Evolutionary conservation across 2,113 vertebrate genomes (phyloP), one percentile per base, ranked within the genome.

Genomic region (Ceuthmochares aereus): DNA sequence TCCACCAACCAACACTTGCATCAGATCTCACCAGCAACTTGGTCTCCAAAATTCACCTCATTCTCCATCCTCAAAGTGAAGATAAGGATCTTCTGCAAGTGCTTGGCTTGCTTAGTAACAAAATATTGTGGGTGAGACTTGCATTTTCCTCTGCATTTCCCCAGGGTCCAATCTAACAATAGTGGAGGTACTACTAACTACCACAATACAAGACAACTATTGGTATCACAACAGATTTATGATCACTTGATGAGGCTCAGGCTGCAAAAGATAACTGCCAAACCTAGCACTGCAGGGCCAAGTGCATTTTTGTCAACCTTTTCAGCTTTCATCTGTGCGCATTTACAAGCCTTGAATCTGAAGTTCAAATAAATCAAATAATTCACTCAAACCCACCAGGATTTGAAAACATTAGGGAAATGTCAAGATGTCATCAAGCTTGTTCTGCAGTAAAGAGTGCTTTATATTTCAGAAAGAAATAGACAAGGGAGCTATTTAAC

Each of bases 401-500:
- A 96, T 93, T 89, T 93, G 77, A 95, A 95, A 96, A 95, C 84
- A 79, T 89, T 84, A 96, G 81, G 77, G 54, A 97, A 95, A 87
- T 94, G 91, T 97, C 95, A 96, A 96, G 95, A 95, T 95, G 95
- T 95, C 94, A 97, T 54, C 4, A 5, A 95, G 91, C 95, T 95
- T 87, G 87, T 91, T 96, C 93, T 94, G 91, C 66, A 78, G 81
- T 95, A 73, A 82, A 91, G 91, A 93, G 87, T 56, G 75, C 94
- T 97, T 96, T 82, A 94, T 34, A 91, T 89, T 95, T 96, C 93
- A 87, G 81, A 91, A 84, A 89, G 94, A 90, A 86, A 92, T 34
- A 96, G 96, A 96, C 93, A 95, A 94, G 91, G 89, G 89, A 97
- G 89, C 91, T 93, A 97, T 96, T 97, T 96, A 96, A 95, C 20